Evolutionary conservation across 2,888 invertebrate genomes (phyloP).

Genomic region (Hypsopygia costalis): DNA sequence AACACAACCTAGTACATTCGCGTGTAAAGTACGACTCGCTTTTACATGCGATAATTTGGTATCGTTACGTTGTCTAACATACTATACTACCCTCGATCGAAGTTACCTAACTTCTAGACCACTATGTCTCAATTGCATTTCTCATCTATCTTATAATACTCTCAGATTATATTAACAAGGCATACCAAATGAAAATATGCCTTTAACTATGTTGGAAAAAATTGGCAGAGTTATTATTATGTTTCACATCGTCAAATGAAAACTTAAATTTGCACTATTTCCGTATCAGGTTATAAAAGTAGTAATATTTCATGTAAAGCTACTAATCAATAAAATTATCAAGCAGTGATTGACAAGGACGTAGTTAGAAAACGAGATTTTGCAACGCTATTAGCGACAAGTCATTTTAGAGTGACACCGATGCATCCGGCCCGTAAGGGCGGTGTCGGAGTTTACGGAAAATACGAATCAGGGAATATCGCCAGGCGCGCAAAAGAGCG

Average conservation of each 20-base stretch:
- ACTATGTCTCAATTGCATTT: background rate
- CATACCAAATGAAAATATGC: too few species aligned
- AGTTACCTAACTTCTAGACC: background rate
- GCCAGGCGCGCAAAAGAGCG: slow-evolving; percentile 26
- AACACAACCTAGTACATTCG: slow-evolving; percentile 39
- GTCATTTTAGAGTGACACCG: slow-evolving; percentile 65
- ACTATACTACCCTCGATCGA: background rate
- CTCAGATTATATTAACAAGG: too few species aligned
- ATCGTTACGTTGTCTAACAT: background rate
- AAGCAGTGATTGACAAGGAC: slow-evolving; percentile 26
- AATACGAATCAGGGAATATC: slow-evolving; percentile 25
- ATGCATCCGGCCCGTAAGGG: slow-evolving; percentile 63
- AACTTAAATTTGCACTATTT: background rate
- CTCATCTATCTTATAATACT: too few species aligned
- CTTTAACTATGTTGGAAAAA: too few species aligned
- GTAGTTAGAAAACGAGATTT: slow-evolving; percentile 44
- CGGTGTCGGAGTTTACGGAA: slow-evolving; percentile 46
- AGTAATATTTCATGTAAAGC: background rate
- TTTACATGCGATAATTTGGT: slow-evolving; percentile 3
- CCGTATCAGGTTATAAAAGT: background rate
- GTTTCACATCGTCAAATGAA: too few species aligned
- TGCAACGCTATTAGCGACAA: slow-evolving; percentile 54
- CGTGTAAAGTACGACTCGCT: slow-evolving; percentile 6
- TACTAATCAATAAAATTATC: slow-evolving; percentile 1
- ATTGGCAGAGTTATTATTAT: too few species aligned